These are phyloP conservation scores for Planococcus citri DNA, from an alignment of 1,140 invertebrate species.

Conservation along the genomic window DNA sequence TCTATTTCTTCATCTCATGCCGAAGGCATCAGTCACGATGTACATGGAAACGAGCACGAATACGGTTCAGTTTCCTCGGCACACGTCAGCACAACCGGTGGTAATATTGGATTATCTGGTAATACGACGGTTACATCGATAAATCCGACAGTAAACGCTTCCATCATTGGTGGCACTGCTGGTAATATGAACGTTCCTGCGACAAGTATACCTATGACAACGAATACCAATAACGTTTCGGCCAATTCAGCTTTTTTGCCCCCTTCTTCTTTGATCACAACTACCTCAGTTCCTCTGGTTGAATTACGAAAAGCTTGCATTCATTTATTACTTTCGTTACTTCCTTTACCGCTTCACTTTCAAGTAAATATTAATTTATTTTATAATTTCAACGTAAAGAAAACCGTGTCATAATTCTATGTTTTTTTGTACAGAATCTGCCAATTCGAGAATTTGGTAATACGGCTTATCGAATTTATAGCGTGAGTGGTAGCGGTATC, in stretches of 20 bases:
- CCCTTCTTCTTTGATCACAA: background rate
- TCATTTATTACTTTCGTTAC: slow-evolving; percentile 73
- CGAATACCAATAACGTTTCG: background rate
- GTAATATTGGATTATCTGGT: too few relatives aligned
- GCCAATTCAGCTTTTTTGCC: background rate
- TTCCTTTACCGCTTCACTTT: slow-evolving; percentile 84
- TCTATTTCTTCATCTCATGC: background rate
- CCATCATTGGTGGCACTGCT: background rate
- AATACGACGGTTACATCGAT: background rate
- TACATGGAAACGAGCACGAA: background rate
- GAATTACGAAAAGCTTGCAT: slow-evolving; percentile 82
- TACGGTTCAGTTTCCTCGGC: background rate
- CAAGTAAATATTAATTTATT: slow-evolving; percentile 38
- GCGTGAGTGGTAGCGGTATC: slow-evolving; percentile 33
- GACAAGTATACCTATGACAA: background rate
- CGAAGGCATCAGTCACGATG: background rate
- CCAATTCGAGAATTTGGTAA: slow-evolving; percentile 53
- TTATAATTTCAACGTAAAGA: background rate
- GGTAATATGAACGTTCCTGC: background rate
- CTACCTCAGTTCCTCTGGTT: slow-evolving; percentile 45
- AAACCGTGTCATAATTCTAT: background rate
- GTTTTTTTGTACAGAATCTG: slow-evolving; percentile 44
- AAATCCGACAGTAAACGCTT: background rate
- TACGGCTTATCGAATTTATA: slow-evolving; percentile 24
- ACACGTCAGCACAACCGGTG: background rate